phyloP scores from a whole-genome alignment of 2,888 invertebrate genomes.

The Watsonalla cultraria region DNA sequence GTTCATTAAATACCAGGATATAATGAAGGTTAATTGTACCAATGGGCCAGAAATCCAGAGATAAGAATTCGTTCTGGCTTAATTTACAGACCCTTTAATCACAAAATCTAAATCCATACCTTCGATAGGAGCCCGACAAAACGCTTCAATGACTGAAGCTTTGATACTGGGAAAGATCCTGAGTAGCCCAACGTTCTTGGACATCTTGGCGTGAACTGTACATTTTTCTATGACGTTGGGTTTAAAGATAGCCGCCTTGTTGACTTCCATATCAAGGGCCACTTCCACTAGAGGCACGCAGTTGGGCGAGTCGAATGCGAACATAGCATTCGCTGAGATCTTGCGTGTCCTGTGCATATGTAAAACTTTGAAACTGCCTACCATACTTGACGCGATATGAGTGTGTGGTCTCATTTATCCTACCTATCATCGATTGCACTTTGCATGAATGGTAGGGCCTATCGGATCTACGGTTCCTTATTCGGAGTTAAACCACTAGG shows the following conservation, averaged over 20 bases:
- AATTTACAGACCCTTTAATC: background rate
- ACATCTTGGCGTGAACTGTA: slow-evolving; percentile 84
- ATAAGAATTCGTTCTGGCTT: too few relatives aligned
- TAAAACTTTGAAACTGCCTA: too few relatives aligned
- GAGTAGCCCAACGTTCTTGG: slow-evolving; percentile 90
- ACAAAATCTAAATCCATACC: slow-evolving; percentile 37
- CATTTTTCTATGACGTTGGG: slow-evolving; percentile 78
- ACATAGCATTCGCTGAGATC: slow-evolving; percentile 83
- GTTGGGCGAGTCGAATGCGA: slow-evolving; percentile 94
- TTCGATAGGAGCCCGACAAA: slow-evolving; percentile 85
- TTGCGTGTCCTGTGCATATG: slow-evolving; percentile 82
- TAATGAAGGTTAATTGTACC: too few relatives aligned
- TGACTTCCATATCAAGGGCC: slow-evolving; percentile 87
- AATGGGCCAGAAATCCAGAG: too few relatives aligned
- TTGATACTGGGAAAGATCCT: slow-evolving; percentile 96
- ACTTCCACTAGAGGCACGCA: slow-evolving; percentile 88
- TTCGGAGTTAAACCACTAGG: too few relatives aligned
- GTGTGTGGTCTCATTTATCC: too few relatives aligned
- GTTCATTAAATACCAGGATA: too few relatives aligned
- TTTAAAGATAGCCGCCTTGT: slow-evolving; percentile 64
- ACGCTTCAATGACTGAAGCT: slow-evolving; percentile 83
- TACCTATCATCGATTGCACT: too few relatives aligned
- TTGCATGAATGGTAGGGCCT: too few relatives aligned
- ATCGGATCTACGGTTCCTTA: too few relatives aligned
- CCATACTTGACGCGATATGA: too few relatives aligned